Base-by-base conservation (phyloP, 2,888 invertebrate genomes). In the Adelphocoris suturalis region DNA sequence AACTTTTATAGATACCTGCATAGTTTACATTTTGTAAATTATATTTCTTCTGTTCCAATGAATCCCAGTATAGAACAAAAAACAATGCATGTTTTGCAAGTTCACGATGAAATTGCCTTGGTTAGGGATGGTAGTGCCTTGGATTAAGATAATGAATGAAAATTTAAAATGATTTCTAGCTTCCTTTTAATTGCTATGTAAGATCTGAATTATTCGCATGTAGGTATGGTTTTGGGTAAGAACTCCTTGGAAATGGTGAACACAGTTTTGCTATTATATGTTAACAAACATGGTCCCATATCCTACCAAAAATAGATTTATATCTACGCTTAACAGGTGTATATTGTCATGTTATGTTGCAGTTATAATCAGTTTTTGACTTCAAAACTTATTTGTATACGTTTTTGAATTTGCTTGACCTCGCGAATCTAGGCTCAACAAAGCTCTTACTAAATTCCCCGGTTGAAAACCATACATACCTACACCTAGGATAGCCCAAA, bases 51-150 rank as follows among this genome's bases (percentile, higher is more conserved):
- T 23, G 23, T 23, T 23, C 11, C 23, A 12, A 27, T 19, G 19
- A 68, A 11, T 46, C 37, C 46, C 46, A 78, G 19, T n/a, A 28
- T 78, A 78, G 37, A 78, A 46, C 11, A 37, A 37, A 37, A 37
- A 37, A 78, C 57, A 37, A 37, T 75, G 86, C 86, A 86, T 75
- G 86, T 75, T 47, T 75, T 85, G 57, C 19, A 68, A 75, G 55
- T 57, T 85, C 27, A 61, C 46, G 68, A 86, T 86, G 48, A 86
- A 88, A 88, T 88, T 88, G 88, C 80, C 88, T 88, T 88, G 88
- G 78, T 80, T 88, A 88, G 88, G 88, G 88, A 78, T 88, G 88
- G 88, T 88, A 88, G 88, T 88, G 88, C 88, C 88, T 88, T 88
- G 88, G 80, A 88, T 86, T 78, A 88, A 27, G 80, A 88, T 88